Conservation (phyloP, 1,140 invertebrate genomes). For the Anoplolepis gracilipes region DNA sequence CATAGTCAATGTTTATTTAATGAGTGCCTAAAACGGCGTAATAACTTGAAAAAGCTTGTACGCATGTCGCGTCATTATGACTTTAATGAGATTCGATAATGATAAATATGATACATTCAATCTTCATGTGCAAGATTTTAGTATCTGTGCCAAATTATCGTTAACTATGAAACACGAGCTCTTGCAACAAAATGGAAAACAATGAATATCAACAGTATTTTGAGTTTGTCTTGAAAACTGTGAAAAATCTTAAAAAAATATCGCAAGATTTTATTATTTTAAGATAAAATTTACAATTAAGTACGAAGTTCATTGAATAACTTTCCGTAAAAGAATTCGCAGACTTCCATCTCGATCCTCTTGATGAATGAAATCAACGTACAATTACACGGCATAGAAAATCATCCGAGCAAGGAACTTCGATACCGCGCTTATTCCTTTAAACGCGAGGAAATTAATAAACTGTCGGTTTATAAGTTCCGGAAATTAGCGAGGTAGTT, state of each 20-base stretch:
- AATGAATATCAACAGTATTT: slow-evolving; percentile 14
- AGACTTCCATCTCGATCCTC: slow-evolving; percentile 11
- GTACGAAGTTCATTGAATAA: slow-evolving; percentile 1
- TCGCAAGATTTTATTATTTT: background rate
- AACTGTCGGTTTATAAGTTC: slow-evolving; percentile 61
- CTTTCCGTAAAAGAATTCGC: slow-evolving; percentile 38
- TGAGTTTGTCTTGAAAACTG: background rate
- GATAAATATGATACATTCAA: background rate
- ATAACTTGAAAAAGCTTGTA: background rate
- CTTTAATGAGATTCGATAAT: slow-evolving; percentile 59
- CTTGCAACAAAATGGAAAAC: background rate
- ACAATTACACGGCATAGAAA: slow-evolving; percentile 50
- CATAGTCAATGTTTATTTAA: slow-evolving; percentile 26
- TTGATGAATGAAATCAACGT: slow-evolving; percentile 42
- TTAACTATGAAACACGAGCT: slow-evolving; percentile 15
- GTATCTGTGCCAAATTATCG: background rate
- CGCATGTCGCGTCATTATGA: slow-evolving; percentile 44
- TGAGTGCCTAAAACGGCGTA: background rate
- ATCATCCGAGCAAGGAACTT: slow-evolving; percentile 35
- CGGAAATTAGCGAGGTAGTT: slow-evolving; percentile 57
- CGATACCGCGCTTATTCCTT: slow-evolving; percentile 59
- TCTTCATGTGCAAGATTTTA: background rate
- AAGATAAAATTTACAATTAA: slow-evolving; percentile 41
- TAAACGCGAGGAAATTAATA: slow-evolving; percentile 58
- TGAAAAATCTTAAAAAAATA: background rate